Conservation (phyloP, 2,888 invertebrate genomes). For the Nemurella pictetii region DNA sequence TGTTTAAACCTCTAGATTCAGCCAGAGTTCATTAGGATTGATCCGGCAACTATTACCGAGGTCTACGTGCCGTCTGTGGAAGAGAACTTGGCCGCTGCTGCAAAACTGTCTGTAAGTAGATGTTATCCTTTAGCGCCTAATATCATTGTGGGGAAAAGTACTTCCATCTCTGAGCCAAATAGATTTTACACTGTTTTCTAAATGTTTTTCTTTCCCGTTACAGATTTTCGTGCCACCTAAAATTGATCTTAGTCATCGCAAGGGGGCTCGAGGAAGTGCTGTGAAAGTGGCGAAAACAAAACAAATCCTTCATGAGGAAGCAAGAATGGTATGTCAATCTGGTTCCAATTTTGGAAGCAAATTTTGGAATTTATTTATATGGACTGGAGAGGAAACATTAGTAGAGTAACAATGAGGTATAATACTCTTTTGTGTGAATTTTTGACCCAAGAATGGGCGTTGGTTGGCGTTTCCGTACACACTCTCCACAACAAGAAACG, state of each 20-base stretch:
- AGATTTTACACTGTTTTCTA: too few relatives aligned
- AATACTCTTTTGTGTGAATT: too few relatives aligned
- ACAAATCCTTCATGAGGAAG: conserved; percentile 72
- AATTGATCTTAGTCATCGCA: conserved; percentile 74
- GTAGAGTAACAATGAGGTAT: too few relatives aligned
- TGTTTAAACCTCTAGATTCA: conserved; percentile 65
- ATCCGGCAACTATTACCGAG: conserved; percentile 79
- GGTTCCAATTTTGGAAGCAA: too few relatives aligned
- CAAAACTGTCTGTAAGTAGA: conserved; percentile 64
- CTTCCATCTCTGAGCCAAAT: too few relatives aligned
- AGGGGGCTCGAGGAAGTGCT: conserved; percentile 73
- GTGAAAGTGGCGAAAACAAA: conserved; percentile 73
- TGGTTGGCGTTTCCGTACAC: too few relatives aligned
- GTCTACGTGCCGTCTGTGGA: conserved; percentile 80
- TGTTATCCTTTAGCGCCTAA: neutral
- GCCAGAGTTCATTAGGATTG: conserved; percentile 87
- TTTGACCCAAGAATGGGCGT: too few relatives aligned
- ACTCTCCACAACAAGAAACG: too few relatives aligned
- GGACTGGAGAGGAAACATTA: too few relatives aligned
- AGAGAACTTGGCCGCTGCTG: conserved; percentile 76
- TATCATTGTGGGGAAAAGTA: too few relatives aligned
- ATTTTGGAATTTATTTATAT: too few relatives aligned
- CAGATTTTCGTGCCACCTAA: conserved; percentile 77
- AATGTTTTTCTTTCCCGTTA: conserved; percentile 49
- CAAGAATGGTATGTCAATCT: conserved; percentile 62